Evolutionary conservation across 2,113 vertebrate species (phyloP), one percentile per base, ranked within the genome.

Genomic region (Caracal caracal): DNA sequence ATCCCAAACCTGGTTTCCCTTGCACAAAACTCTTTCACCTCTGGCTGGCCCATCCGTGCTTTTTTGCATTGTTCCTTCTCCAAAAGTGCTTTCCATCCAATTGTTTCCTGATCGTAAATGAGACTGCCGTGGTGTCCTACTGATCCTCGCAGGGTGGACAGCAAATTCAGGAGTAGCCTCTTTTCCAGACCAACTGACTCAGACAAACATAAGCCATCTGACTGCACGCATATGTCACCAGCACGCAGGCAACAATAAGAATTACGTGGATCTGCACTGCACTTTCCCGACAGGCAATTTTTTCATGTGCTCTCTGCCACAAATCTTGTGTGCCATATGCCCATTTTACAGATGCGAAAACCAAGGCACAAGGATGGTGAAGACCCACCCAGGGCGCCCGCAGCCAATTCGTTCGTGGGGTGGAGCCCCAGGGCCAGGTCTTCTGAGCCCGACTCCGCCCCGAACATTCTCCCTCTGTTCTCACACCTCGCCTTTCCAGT

Each of bases 251-350:
- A 0, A 56, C 0, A 1, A 4, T 28, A 10, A 37, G 10, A 12
- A 37, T 6, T 0, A 1, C 13, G 3, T 0, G 4, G 16, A 1
- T 5, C 12, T 17, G 17, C 2, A 0, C 0, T 1, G 5, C 2
- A 0, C 5, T n/a, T 15, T 30, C 49, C 7, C 24, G 7, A 28
- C 53, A 20, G 61, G 19, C 43, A 4, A 1, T 12, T 11, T 3
- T 7, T 53, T 10, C 13, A 40, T 43, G 71, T 63, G 76, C 70
- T 76, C 40, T 53, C 49, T 11, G 0, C 33, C n/a, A 56, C 20
- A 43, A 35, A 13, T 2, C 20, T 5, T 12, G 12, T 2, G 56
- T 9, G 0, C 28, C n/a, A 51, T 19, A 12, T 0, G 13, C 59
- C 37, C 19, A 4, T 17, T 65, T 91, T 33, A 40, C 88, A 88